Evolutionary conservation across 2,113 vertebrate genomes (phyloP).

Genomic region (Malurus elegans): DNA sequence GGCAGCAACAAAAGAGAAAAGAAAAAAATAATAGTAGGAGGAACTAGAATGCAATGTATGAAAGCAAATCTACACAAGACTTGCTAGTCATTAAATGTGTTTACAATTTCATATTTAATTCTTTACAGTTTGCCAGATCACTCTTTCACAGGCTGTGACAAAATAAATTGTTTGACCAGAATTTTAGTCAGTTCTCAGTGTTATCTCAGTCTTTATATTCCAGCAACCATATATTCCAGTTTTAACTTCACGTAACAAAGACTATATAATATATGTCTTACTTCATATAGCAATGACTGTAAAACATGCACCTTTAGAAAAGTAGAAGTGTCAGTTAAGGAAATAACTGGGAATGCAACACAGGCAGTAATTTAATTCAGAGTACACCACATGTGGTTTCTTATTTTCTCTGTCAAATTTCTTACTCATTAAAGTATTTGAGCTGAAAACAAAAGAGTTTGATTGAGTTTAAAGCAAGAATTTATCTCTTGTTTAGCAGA

Average conservation of each 20-base stretch:
- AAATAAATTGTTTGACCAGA: background rate
- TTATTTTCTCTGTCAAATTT: background rate
- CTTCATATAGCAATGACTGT: background rate
- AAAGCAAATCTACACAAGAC: background rate
- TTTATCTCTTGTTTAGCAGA: background rate
- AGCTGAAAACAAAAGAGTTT: background rate
- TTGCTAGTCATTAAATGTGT: background rate
- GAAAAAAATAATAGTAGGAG: background rate
- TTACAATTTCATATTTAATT: background rate
- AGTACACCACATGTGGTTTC: background rate
- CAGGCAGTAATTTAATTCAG: background rate
- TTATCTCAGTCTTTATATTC: background rate
- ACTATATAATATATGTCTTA: background rate
- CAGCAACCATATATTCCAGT: background rate
- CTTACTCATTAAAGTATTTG: background rate
- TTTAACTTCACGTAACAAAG: background rate
- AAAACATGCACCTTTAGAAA: background rate
- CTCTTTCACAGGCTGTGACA: background rate
- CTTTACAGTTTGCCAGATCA: background rate
- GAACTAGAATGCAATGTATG: accelerated
- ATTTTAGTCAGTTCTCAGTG: background rate
- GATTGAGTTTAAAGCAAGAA: background rate
- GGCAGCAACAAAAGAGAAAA: background rate
- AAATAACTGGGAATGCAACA: background rate
- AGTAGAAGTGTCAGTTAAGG: background rate